A percentile compares a stretch with the other conserved stretches of the same genome.
phyloP scores from a whole-genome alignment of 1,140 invertebrate genomes.

The Macrobrachium rosenbergii region DNA sequence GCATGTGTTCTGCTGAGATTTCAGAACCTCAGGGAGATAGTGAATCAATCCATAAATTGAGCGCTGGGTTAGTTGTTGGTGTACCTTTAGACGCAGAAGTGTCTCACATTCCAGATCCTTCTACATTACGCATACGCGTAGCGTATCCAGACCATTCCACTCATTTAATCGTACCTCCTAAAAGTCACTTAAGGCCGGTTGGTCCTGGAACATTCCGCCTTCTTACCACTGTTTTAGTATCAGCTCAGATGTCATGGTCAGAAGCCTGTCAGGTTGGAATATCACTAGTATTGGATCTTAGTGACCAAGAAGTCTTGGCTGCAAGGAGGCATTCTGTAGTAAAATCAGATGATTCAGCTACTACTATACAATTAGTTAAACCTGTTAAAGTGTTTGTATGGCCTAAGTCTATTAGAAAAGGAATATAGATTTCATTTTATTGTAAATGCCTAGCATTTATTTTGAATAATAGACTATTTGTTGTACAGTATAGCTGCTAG shows the following conservation, averaged over 20 bases:
- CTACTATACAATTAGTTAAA: slow-evolving; percentile 85
- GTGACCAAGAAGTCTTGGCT: slow-evolving; percentile 74
- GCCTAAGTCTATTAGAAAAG: slow-evolving; percentile 88
- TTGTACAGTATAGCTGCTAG: too few species aligned
- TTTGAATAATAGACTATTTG: too few species aligned
- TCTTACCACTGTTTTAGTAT: slow-evolving; percentile 87
- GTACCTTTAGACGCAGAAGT: slow-evolving; percentile 89
- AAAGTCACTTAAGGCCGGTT: slow-evolving; percentile 75
- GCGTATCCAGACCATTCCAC: slow-evolving; percentile 93
- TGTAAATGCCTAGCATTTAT: too few species aligned
- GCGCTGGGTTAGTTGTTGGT: slow-evolving; percentile 89
- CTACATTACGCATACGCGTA: slow-evolving; percentile 83
- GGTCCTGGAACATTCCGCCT: slow-evolving; percentile 75
- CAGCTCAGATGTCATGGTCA: slow-evolving; percentile 80
- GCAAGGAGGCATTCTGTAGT: slow-evolving; percentile 71
- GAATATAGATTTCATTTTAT: slow-evolving; percentile 74
- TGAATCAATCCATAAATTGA: slow-evolving; percentile 92
- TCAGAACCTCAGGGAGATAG: slow-evolving; percentile 85
- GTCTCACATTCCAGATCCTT: slow-evolving; percentile 81
- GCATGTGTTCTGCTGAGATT: slow-evolving; percentile 85
- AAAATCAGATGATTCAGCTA: slow-evolving; percentile 75
- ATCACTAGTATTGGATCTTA: slow-evolving; percentile 83
- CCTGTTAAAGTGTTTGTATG: slow-evolving; percentile 90
- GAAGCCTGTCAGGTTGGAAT: slow-evolving; percentile 87
- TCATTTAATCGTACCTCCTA: slow-evolving; percentile 83